Base-by-base conservation (phyloP, 2,888 invertebrate genomes). In the Pseudococcus jackbeardsleyi region DNA sequence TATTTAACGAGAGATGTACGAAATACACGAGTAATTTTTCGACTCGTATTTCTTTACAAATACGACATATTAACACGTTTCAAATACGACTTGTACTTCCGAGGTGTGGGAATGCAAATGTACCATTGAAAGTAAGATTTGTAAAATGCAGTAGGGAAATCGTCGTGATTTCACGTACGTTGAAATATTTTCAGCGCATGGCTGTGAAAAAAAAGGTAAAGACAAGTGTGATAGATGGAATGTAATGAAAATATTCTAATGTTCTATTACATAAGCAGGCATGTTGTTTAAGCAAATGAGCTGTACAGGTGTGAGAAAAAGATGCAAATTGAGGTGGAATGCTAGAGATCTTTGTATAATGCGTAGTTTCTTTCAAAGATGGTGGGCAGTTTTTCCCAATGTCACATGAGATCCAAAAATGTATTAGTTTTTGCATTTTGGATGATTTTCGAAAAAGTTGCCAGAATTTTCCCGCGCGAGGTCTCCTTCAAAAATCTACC, bases 31-130 rank as follows among this genome's bases (percentile, higher is more conserved):
- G 33, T 72, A 72, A 72, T 39, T 72, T 68, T 72, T 17, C n/a
- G n/a, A 33, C 11, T 72, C 19, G 12, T 33, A 1, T 72, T 72
- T 72, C 72, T 72, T 33, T 4, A 15, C 33, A 33, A 72, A 72
- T 72, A 33, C 33, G 11, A 8, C 22, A 19, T 72, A 72, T 64
- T 64, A 64, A 64, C 64, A 64, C 22, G 1, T 64, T 64, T 64
- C 19, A 64, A 64, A 22, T 64, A 11, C 48, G 48, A 50, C 48
- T 50, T 50, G n/a, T 68, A 72, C 17, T 33, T 33, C 33, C 72
- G 72, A 72, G 39, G 26, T 33, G 33, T 72, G 72, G 33, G 72
- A 72, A 72, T 72, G 72, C 72, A 72, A 72, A 72, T 72, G 72
- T 8, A 26, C n/a, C 33, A 72, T 72, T 72, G 72, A 26, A 72